Evolutionary conservation across 2,888 invertebrate genomes (phyloP), one percentile per base, ranked within the genome.

Genomic region (Calliopum simillimum): DNA sequence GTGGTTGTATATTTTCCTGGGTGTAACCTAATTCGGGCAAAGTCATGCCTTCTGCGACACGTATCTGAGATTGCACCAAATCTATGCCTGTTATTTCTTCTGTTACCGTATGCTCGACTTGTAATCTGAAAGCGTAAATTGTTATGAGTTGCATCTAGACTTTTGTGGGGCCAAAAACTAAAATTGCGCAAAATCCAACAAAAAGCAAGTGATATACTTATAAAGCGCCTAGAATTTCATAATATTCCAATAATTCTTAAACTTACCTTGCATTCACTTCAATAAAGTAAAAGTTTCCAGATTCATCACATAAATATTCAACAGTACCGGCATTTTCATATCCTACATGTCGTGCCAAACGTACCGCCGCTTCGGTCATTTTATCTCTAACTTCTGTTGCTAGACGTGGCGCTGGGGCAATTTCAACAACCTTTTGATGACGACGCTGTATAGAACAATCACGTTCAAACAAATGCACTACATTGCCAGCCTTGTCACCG

Each of bases 31-130:
- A 84, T 83, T 99, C 98, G 0, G 94, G 93, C 19, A 99, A 87
- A 0, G 97, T 96, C 88, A 96, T 92, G 0, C 99, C 99, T 85
- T 99, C 99, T 0, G 98, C 96, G 5, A 99, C 90, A 44, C 94
- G 90, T 79, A 99, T 97, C 88, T 99, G 99, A 0, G 98, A 95
- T 85, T 99, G 98, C 0, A 99, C 99, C 78, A 99, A 88, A 88
- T 99, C 99, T 66, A 99, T 95, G 55, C 98, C 99, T 0, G 99
- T 99, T 62, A 99, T 95, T 88, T 99, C 98, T 88, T 99, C 99
- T 0, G 99, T 99, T 16, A 99, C 96, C 0, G 99, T 99, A 85
- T 99, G 99, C 87, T 99, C 99, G 44, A 99, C 99, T 89, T 99
- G 99, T 69, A 99, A 89, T 94, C 92, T 83, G 12, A n/a, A 3